Percentiles rank a stretch among this genome's conserved stretches.
These are phyloP conservation scores for Ernsta delagoae DNA, from an alignment of 2,888 invertebrate species.

Conservation along the genomic window DNA sequence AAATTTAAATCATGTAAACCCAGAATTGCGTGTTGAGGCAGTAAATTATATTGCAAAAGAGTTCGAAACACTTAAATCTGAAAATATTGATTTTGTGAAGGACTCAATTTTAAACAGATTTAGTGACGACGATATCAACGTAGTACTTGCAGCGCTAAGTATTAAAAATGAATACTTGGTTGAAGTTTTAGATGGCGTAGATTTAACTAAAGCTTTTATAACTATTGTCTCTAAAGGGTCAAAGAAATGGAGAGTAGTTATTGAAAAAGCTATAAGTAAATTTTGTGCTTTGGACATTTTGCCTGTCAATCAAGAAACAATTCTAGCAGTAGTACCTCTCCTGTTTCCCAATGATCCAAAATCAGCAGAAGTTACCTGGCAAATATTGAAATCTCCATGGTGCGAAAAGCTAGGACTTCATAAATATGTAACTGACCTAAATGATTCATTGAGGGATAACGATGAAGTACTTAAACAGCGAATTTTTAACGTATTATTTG, in stretches of 20 bases:
- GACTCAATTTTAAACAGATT: slow-evolving; percentile 87
- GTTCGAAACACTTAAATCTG: slow-evolving; percentile 73
- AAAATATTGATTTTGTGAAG: slow-evolving; percentile 86
- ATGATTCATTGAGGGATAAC: slow-evolving; percentile 51
- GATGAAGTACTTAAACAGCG: slow-evolving; percentile 55
- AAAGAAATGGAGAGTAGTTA: slow-evolving; percentile 71
- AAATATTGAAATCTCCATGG: slow-evolving; percentile 68
- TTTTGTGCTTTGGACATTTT: slow-evolving; percentile 72
- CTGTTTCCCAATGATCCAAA: slow-evolving; percentile 82
- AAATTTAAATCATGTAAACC: slow-evolving; percentile 89
- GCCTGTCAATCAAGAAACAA: slow-evolving; percentile 82
- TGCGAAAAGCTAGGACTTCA: slow-evolving; percentile 62
- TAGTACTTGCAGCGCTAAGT: slow-evolving; percentile 84
- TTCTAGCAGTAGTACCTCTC: slow-evolving; percentile 86
- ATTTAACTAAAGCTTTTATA: slow-evolving; percentile 77
- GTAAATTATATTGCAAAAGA: slow-evolving; percentile 86
- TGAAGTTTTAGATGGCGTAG: slow-evolving; percentile 70
- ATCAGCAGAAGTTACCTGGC: slow-evolving; percentile 58
- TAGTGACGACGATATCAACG: slow-evolving; percentile 87
- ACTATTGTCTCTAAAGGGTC: slow-evolving; percentile 76
- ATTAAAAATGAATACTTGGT: slow-evolving; percentile 65
- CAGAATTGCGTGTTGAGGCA: slow-evolving; percentile 87
- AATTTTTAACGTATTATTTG: slow-evolving; percentile 65
- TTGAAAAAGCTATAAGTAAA: slow-evolving; percentile 69
- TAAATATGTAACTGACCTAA: slow-evolving; percentile 50